Conservation (phyloP, 2,888 invertebrate species). For the Lithophane leautieri region DNA sequence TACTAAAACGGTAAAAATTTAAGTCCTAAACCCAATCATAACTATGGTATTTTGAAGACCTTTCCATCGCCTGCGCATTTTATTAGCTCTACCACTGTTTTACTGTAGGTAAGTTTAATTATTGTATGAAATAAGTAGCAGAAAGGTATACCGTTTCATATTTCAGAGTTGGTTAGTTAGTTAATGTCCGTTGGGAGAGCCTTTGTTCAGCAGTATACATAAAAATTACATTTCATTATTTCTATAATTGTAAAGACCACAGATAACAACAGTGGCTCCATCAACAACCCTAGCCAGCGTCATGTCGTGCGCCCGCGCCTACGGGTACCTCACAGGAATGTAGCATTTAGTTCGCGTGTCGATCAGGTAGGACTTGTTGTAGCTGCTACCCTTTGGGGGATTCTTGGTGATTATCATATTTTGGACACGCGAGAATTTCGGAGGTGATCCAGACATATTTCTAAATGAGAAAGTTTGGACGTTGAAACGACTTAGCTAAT, state of each 20-base stretch:
- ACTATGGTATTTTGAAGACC: not conserved
- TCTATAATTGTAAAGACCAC: not conserved
- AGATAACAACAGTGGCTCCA: not conserved
- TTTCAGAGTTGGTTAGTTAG: not conserved
- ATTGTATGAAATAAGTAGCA: not conserved
- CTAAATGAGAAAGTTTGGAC: not conserved
- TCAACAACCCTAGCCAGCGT: not conserved
- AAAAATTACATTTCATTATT: not conserved
- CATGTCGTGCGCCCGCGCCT: conserved; percentile 28
- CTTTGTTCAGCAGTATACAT: not conserved
- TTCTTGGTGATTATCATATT: not conserved
- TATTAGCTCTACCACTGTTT: not conserved
- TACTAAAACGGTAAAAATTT: not conserved
- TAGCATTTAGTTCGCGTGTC: conserved; percentile 36
- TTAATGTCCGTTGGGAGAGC: not conserved
- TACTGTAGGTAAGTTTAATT: too few species aligned
- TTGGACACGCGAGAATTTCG: conserved; percentile 4
- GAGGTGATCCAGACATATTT: not conserved
- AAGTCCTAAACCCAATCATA: not conserved
- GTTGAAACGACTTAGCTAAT: not conserved
- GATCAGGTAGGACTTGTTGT: not conserved
- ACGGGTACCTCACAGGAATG: conserved; percentile 14
- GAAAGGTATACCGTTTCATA: not conserved
- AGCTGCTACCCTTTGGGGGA: conserved; percentile 29
- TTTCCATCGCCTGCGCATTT: not conserved